Conservation (phyloP, 1,140 invertebrate genomes). For the Drosophila varians region DNA sequence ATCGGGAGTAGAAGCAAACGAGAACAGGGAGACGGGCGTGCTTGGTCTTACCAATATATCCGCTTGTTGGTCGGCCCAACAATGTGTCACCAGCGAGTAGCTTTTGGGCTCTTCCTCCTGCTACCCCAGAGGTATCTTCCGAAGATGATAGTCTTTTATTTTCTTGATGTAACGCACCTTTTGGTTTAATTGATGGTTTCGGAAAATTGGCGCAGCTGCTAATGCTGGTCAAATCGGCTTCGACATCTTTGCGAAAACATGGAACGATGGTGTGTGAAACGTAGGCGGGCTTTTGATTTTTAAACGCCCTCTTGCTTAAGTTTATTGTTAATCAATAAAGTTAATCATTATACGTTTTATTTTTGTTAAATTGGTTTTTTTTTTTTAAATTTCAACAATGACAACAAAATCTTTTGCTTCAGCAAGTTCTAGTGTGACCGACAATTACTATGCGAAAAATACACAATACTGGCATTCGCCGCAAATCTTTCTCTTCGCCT, state of each 20-base stretch:
- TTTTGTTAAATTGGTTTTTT: no score
- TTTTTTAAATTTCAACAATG: not conserved
- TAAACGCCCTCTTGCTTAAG: not conserved
- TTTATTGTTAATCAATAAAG: not conserved
- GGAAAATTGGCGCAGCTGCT: conserved; percentile 24
- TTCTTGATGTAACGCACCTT: conserved; percentile 6
- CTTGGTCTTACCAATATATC: conserved; percentile 26
- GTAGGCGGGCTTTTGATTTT: not conserved
- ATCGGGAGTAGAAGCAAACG: not conserved
- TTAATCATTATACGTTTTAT: no score
- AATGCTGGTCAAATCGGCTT: not conserved
- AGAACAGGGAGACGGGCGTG: not conserved
- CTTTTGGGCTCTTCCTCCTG: not conserved
- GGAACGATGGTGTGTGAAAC: not conserved
- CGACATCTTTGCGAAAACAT: not conserved
- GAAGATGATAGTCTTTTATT: conserved; percentile 1
- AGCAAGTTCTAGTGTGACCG: not conserved
- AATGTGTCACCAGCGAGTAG: not conserved
- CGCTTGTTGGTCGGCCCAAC: not conserved
- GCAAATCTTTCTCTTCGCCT: not conserved
- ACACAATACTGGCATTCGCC: not conserved
- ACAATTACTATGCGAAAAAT: not conserved
- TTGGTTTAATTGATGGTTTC: conserved; percentile 33
- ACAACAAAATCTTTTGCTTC: not conserved
- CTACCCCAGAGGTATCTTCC: conserved; percentile 11